These are phyloP conservation scores for Pemphredon lugubris DNA, from an alignment of 2,888 invertebrate species.

Conservation along the genomic window DNA sequence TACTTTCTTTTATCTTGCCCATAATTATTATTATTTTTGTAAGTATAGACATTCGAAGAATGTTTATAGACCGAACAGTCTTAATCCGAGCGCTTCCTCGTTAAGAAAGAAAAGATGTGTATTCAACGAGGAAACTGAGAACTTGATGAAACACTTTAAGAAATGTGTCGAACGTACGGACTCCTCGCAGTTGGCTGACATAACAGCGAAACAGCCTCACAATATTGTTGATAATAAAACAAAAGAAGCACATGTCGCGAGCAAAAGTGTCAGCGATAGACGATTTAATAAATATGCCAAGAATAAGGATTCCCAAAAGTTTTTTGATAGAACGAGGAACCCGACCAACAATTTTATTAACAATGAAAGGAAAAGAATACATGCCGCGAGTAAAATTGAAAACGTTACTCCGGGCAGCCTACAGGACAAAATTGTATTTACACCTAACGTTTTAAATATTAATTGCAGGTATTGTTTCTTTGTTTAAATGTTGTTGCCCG, in stretches of 20 bases:
- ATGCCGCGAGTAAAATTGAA: background rate
- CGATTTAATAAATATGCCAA: too few species aligned
- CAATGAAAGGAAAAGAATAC: too few species aligned
- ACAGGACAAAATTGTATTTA: conserved; percentile 1
- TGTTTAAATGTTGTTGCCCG: background rate
- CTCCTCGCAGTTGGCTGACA: background rate
- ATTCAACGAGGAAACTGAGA: conserved; percentile 38
- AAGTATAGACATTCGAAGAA: conserved; percentile 34
- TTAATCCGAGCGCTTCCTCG: background rate
- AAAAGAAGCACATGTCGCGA: too few species aligned
- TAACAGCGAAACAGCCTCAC: background rate
- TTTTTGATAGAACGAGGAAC: too few species aligned
- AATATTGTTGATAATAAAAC: background rate
- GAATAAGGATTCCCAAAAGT: too few species aligned
- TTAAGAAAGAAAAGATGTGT: conserved; percentile 26
- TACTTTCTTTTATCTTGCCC: background rate
- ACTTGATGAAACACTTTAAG: conserved; percentile 55
- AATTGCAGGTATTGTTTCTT: conserved; percentile 34
- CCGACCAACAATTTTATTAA: too few species aligned
- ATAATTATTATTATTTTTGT: background rate
- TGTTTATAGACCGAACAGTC: conserved; percentile 11
- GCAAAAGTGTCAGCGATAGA: too few species aligned
- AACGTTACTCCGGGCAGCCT: background rate
- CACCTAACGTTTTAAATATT: conserved; percentile 7
- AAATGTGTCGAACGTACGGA: conserved; percentile 8